These are phyloP conservation scores for Malurus leucopterus DNA, from an alignment of 2,797 vertebrate genomes.

Conservation along the genomic window DNA sequence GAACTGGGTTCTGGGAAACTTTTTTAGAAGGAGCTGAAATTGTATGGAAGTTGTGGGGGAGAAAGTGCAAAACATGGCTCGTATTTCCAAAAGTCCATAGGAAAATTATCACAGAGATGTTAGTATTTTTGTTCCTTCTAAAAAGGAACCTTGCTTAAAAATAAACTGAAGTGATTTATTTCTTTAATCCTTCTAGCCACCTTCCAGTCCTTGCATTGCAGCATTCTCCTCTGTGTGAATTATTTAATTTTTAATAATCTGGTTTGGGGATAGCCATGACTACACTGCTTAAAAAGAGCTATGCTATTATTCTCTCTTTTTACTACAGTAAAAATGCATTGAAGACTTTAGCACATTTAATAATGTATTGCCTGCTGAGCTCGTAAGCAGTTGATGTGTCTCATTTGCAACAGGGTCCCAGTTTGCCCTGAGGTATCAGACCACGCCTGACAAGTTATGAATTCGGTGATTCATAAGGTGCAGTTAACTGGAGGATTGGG, in stretches of 20 bases:
- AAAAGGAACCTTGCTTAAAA: not conserved
- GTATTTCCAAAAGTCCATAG: not conserved
- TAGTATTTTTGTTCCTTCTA: not conserved
- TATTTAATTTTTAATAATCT: not conserved
- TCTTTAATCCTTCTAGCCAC: not conserved
- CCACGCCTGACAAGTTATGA: not conserved
- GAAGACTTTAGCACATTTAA: not conserved
- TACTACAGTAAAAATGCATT: not conserved
- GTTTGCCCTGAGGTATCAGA: constrained; percentile 11
- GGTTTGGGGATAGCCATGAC: not conserved
- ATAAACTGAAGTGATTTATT: not conserved
- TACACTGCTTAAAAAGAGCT: not conserved
- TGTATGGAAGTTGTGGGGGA: not conserved
- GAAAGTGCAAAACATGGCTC: not conserved
- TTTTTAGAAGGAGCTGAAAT: not conserved
- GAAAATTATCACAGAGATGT: not conserved
- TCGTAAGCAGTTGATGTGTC: not conserved
- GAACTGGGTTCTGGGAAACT: not conserved
- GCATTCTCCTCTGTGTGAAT: not conserved
- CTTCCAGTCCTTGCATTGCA: not conserved
- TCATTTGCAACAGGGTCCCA: not conserved
- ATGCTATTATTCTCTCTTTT: not conserved
- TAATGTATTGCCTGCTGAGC: not conserved
- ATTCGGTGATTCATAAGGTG: constrained; percentile 32
- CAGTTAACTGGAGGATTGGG: not conserved